Evolutionary conservation across 2,113 vertebrate species (phyloP).

Genomic region (Nycticorax nycticorax): DNA sequence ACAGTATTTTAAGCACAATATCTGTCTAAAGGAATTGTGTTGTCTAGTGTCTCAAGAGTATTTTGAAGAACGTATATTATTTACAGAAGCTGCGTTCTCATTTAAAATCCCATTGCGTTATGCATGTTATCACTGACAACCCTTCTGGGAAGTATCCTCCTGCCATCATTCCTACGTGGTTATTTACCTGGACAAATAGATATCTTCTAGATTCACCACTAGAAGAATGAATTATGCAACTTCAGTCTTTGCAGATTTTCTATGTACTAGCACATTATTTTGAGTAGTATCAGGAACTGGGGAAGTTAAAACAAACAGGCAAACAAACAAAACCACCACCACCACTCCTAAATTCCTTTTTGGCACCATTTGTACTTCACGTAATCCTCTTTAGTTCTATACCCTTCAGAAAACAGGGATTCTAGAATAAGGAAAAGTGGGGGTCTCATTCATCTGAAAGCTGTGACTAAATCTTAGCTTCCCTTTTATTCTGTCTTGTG

Average conservation of each 20-base stretch:
- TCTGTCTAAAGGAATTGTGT: neutral
- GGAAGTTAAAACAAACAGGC: neutral
- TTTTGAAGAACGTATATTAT: slow-evolving; percentile 50
- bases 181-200: neutral
- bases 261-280: neutral
- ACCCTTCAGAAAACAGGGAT: neutral
- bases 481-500: slow-evolving; percentile 19
- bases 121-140: slow-evolving; percentile 51
- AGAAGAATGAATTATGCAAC: slow-evolving; percentile 59
- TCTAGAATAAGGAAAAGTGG: neutral
- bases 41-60: slow-evolving; percentile 1
- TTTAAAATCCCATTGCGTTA: slow-evolving; percentile 62
- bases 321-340: too few relatives aligned
- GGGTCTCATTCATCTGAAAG: neutral
- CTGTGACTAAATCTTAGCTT: slow-evolving; percentile 23
- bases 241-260: slow-evolving; percentile 43
- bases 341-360: neutral
- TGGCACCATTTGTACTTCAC: neutral
- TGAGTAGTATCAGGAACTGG: neutral
- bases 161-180: slow-evolving; percentile 41
- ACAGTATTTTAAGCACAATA: neutral
- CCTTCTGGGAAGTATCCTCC: slow-evolving; percentile 44
- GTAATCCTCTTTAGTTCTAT: neutral
- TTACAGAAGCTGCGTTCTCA: slow-evolving; percentile 58
- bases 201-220: slow-evolving; percentile 34